Evolutionary conservation across 2,888 invertebrate species (phyloP), one percentile per base, ranked within the genome.

Genomic region (Crematogaster levior): DNA sequence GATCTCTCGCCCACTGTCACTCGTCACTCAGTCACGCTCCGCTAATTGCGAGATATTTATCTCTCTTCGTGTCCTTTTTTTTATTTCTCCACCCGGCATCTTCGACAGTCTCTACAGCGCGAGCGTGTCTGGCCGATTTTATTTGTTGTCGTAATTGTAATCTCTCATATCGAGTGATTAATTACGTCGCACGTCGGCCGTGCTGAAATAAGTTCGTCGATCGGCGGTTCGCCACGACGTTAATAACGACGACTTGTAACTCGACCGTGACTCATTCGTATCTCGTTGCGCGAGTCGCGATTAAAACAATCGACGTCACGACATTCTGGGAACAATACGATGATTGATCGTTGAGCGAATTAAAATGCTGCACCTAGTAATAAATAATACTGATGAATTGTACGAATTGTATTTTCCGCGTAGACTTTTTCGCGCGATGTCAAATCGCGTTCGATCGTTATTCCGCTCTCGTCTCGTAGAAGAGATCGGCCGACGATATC

Each of bases 401-500:
- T 2, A 34, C 40, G 21, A 74, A n/a, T 46, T 21, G 46, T 63
- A 27, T 51, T 27, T 61, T 43, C n/a, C 72, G 37, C n/a, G 27
- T 34, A 34, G 48, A 74, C 18, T 18, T n/a, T 40, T 61, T 74
- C 37, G 21, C 46, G n/a, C 60, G 21, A 12, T 60, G 21, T 21
- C 73, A 7, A 21, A 34, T 34, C 40, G 43, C 15, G 10, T 24
- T 74, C 63, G 5, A 27, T 4, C 37, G 15, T 75, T 75, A 53
- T 53, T 53, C 40, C 43, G 21, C 37, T 63, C 48, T 30, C 43
- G n/a, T n/a, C 43, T 24, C 37, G 24, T 0, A 18, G 24, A 37
- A 27, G 7, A 24, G 83, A 85, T 84, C 83, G 85, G 46, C 63
- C 72, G 81, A 70, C 74, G 81, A 88, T 87, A 88, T 86, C 84